phyloP scores from a whole-genome alignment of 1,140 invertebrate species.

The Musca domestica region DNA sequence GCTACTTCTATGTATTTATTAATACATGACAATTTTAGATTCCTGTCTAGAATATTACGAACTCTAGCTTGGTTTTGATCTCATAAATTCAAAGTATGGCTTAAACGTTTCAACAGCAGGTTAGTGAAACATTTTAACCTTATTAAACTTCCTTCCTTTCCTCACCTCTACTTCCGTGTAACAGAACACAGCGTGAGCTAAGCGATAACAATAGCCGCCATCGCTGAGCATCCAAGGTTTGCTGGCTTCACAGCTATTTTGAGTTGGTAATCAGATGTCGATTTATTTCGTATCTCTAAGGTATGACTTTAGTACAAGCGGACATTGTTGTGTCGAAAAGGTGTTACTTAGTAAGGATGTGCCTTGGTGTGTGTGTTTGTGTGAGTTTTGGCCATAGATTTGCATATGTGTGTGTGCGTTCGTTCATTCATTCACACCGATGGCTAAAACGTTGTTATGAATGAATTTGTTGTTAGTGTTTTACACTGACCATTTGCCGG shows the following conservation, averaged over 20 bases:
- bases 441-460: neutral
- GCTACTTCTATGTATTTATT: no score
- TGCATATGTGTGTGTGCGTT: no score
- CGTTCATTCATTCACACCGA: neutral
- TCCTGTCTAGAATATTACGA: no score
- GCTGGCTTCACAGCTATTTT: no score
- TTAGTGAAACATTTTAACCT: neutral
- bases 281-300: conserved; percentile 2
- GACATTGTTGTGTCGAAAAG: neutral
- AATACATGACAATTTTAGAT: no score
- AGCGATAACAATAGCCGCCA: neutral
- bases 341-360: no score
- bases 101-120: no score
- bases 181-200: neutral
- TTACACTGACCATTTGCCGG: neutral
- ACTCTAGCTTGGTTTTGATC: no score
- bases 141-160: conserved; percentile 3
- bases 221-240: no score
- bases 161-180: neutral
- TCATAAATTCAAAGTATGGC: no score
- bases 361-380: no score
- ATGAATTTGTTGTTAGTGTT: conserved; percentile 2
- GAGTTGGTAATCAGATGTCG: neutral
- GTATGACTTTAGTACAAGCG: neutral
- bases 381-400: no score